Evolutionary conservation across 2,113 vertebrate genomes (phyloP).

Genomic region (Pedionomus torquatus): DNA sequence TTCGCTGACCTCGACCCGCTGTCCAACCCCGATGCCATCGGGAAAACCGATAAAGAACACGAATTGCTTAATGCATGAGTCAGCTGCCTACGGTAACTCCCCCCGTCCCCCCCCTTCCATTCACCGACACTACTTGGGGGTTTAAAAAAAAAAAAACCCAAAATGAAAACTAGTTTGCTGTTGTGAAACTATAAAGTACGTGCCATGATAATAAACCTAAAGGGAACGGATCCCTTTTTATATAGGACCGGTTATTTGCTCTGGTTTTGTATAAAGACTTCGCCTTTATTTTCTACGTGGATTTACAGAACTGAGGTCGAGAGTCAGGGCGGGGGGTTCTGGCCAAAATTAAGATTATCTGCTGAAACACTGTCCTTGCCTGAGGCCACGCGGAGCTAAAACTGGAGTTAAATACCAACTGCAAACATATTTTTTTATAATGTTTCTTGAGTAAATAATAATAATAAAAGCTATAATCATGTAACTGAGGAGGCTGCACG

Average conservation of each 20-base stretch:
- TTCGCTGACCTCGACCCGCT: constrained; percentile 96
- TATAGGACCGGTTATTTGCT: constrained; percentile 70
- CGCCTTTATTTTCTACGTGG: constrained; percentile 50
- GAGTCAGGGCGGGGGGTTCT: constrained; percentile 51
- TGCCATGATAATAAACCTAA: constrained; percentile 79
- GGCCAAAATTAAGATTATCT: constrained; percentile 42
- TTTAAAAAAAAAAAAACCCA: not conserved
- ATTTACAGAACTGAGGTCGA: constrained; percentile 29
- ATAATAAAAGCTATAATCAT: not conserved
- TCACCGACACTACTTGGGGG: constrained; percentile 6
- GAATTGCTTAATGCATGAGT: constrained; percentile 91
- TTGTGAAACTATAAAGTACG: constrained; percentile 71
- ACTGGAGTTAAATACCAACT: constrained; percentile 48
- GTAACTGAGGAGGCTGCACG: constrained; percentile 28
- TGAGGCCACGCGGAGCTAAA: not conserved
- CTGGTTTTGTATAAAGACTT: constrained; percentile 70
- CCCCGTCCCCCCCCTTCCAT: constrained; percentile 24
- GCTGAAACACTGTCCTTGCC: constrained; percentile 35
- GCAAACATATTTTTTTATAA: constrained; percentile 71
- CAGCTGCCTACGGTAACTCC: constrained; percentile 48
- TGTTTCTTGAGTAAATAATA: constrained; percentile 48
- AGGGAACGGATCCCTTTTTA: constrained; percentile 72
- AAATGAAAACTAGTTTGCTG: constrained; percentile 51
- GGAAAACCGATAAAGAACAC: constrained; percentile 87
- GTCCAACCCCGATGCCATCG: constrained; percentile 93